phyloP scores from a whole-genome alignment of 2,797 vertebrate species.

The Bryconaethiops microstoma region DNA sequence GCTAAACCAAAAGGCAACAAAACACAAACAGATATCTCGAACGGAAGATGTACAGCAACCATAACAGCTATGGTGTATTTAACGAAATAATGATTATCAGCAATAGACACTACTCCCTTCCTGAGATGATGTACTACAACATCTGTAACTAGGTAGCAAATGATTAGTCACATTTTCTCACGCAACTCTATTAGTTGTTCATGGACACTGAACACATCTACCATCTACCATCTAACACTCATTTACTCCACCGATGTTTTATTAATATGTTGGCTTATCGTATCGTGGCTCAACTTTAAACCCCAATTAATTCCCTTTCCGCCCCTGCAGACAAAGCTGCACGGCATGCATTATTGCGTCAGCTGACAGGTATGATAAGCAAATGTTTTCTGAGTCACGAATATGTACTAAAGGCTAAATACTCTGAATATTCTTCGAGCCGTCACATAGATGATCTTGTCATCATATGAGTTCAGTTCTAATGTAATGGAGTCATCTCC shows the following conservation, averaged over 20 bases:
- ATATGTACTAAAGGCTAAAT: not conserved
- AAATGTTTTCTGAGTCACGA: not conserved
- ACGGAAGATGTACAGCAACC: slow-evolving; percentile 6
- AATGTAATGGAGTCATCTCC: not conserved
- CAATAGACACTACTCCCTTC: slow-evolving; percentile 28
- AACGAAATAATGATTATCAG: slow-evolving; percentile 9
- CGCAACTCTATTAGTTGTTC: not conserved
- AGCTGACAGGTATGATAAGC: not conserved
- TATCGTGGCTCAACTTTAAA: not conserved
- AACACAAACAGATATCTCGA: not conserved
- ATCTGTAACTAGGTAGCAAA: slow-evolving; percentile 32
- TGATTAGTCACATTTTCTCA: slow-evolving; percentile 23
- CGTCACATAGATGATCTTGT: not conserved
- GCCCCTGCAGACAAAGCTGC: not conserved
- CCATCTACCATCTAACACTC: not conserved
- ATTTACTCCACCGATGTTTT: not conserved
- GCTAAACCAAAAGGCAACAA: not conserved
- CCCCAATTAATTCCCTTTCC: not conserved
- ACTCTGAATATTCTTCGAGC: slow-evolving; percentile 2
- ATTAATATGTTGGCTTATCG: not conserved
- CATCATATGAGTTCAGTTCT: not conserved
- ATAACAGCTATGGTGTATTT: slow-evolving; percentile 6
- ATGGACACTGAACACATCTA: not conserved
- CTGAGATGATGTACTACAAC: slow-evolving; percentile 45
- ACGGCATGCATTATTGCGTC: not conserved